These are phyloP conservation scores for Geophilus truncorum DNA, from an alignment of 2,888 invertebrate genomes.

Conservation along the genomic window DNA sequence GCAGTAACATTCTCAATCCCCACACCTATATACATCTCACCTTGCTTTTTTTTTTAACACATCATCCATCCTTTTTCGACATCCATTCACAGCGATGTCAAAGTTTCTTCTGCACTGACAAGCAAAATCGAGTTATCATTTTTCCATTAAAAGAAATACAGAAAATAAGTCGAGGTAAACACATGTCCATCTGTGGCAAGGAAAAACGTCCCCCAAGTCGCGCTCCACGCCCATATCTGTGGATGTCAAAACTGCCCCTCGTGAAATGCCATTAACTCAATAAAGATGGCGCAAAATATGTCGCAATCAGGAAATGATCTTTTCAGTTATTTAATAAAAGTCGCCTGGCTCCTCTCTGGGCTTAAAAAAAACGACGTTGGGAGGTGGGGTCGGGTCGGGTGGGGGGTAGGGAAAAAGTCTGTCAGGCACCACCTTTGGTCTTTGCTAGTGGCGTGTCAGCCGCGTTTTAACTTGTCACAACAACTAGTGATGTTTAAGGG, in stretches of 20 bases:
- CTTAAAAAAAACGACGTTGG: neutral
- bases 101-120: no score
- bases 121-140: no score
- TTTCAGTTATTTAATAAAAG: conserved; percentile 29
- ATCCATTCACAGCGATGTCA: no score
- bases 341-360: neutral
- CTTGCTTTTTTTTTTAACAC: neutral
- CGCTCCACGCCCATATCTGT: neutral
- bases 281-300: neutral
- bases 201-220: neutral
- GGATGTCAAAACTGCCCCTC: neutral
- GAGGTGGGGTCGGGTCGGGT: no score
- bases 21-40: neutral
- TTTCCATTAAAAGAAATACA: no score
- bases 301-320: conserved; percentile 29
- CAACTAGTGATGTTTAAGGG: neutral
- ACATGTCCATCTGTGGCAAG: neutral
- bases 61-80: neutral
- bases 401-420: neutral
- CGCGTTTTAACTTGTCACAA: neutral
- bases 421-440: neutral
- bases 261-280: conserved; percentile 13
- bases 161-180: neutral
- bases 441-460: neutral
- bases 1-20: neutral